Evolutionary conservation across 2,113 vertebrate species (phyloP), one percentile per base, ranked within the genome.

Genomic region (Boulengeromyrus knoepffleri): DNA sequence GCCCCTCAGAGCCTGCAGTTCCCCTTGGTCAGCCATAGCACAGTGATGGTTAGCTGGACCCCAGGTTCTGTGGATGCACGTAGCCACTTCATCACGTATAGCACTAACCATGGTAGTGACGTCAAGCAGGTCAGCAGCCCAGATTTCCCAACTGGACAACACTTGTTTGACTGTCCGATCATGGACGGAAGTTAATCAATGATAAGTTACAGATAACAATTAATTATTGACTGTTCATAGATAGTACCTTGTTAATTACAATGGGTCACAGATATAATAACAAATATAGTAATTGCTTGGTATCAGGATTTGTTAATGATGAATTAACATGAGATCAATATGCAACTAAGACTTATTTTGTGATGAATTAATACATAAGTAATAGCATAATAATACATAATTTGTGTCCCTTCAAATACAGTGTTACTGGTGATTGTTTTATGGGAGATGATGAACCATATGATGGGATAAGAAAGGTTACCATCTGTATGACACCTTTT

Each of bases 41-140:
- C 95, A 0, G 94, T 97, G 46, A 94, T 93, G 3, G 96, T 98
- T 86, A 97, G 94, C 92, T 99, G 98, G 98, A 95, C 95, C 3
- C 93, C 94, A 0, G 94, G 94, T 0, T 94, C 92, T 0, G 83
- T 62, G 0, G 94, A 95, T 0, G 94, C 96, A 62, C 96, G 92
- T 0, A 90, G 95, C 0, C 96, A 97, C 91, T 96, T 90, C 0
- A 88, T 99, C 92, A 94, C 95, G 58, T 99, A 97, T 0, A 92
- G 94, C 89, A 97, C 97, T 58, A 94, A 97, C 91, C 94, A 96
- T 27, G 97, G 97, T 88, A 96, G 96, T 91, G 97, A 96, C 15
- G 91, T 95, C 0, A 97, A 94, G 6, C 95, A 97, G 97, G 98
- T 99, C 90, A 46, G 27, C 77, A 70, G 62, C 62, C 62, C 27